phyloP scores from a whole-genome alignment of 2,113 vertebrate species.

The Cavia porcellus region DNA sequence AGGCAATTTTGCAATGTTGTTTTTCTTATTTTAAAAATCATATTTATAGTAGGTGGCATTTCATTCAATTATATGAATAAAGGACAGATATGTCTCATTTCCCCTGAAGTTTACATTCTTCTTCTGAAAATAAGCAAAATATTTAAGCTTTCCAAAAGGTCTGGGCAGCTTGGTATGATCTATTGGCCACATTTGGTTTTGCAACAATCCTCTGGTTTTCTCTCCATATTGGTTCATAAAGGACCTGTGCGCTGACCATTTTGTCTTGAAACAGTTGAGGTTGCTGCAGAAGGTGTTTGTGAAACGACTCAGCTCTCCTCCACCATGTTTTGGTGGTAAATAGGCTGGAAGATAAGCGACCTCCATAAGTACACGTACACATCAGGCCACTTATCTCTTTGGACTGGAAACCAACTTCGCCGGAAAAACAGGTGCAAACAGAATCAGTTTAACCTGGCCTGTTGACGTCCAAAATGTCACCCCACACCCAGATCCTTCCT shows the following conservation, averaged over 20 bases:
- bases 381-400: not conserved
- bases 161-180: not conserved
- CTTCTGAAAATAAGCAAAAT: slow-evolving; percentile 8
- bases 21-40: slow-evolving; percentile 54
- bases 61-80: not conserved
- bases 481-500: not conserved
- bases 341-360: not conserved
- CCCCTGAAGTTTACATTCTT: not conserved
- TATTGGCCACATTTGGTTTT: not conserved
- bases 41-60: not conserved
- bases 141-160: not conserved
- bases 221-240: not conserved
- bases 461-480: not conserved
- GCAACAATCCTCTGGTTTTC: not conserved
- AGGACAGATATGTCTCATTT: not conserved
- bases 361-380: not conserved
- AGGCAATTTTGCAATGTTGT: not conserved
- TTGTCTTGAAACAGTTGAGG: not conserved
- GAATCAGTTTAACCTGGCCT: not conserved
- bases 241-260: not conserved
- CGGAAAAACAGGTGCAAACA: not conserved
- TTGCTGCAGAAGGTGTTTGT: not conserved
- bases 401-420: not conserved
- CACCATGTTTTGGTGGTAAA: not conserved
- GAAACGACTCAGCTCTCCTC: not conserved